Conservation (phyloP, 92 coral and sea anemone species). For the Porites divaricata region DNA sequence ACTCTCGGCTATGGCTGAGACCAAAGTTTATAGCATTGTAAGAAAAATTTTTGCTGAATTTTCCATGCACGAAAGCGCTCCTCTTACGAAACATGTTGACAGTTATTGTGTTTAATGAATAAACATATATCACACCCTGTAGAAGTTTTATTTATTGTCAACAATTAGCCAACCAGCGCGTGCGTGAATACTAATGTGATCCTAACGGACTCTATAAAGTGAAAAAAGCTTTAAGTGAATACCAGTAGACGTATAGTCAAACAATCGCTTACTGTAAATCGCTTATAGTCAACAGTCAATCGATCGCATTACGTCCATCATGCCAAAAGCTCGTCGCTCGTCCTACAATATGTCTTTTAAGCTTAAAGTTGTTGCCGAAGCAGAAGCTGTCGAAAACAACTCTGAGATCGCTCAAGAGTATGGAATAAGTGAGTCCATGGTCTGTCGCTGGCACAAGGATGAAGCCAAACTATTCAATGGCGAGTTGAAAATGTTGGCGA, state of each 20-base stretch:
- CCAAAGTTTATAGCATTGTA: neutral
- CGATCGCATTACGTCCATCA: neutral
- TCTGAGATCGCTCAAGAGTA: neutral
- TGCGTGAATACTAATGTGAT: constrained; percentile 24
- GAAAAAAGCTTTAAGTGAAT: constrained; percentile 14
- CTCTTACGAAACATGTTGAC: constrained; percentile 2
- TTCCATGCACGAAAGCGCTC: neutral
- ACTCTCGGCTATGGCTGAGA: neutral
- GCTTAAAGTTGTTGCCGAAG: constrained; percentile 5
- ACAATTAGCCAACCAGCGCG: neutral
- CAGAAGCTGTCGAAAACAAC: constrained; percentile 16
- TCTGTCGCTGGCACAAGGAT: constrained; percentile 1
- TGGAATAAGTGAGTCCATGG: neutral
- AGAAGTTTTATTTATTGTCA: neutral
- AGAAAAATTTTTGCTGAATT: too few relatives aligned
- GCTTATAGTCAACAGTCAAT: constrained; percentile 6
- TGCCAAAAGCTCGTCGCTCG: constrained; percentile 22
- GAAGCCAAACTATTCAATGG: neutral
- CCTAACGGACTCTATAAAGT: constrained; percentile 13
- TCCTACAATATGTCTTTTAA: constrained; percentile 9
- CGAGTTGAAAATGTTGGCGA: too few relatives aligned
- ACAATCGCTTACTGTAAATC: constrained; percentile 9
- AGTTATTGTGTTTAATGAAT: neutral
- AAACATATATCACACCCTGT: neutral
- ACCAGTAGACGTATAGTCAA: constrained; percentile 15